phyloP scores from a whole-genome alignment of 2,113 vertebrate genomes.

The Emydocephalus ijimae region DNA sequence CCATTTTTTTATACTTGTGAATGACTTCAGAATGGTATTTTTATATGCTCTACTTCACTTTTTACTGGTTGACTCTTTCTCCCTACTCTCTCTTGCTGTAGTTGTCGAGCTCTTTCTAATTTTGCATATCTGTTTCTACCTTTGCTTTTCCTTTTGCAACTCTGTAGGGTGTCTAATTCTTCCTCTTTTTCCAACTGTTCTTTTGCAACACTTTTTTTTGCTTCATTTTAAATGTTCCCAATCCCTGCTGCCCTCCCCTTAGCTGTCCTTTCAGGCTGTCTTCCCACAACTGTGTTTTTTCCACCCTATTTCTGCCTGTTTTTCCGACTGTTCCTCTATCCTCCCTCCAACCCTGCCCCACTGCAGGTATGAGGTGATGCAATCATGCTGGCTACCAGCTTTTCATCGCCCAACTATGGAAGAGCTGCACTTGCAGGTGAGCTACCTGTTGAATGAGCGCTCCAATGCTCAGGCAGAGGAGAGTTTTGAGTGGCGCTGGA shows the following conservation, averaged over 20 bases:
- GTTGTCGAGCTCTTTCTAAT: background rate
- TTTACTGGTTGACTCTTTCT: background rate
- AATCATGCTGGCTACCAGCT: conserved; percentile 86
- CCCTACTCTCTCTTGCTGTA: background rate
- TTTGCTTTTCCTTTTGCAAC: background rate
- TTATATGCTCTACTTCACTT: background rate
- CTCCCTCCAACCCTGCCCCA: background rate
- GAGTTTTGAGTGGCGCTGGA: conserved; percentile 87
- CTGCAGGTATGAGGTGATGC: conserved; percentile 89
- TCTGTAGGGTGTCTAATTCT: background rate
- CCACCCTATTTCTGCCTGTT: conserved; percentile 17
- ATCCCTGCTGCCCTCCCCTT: background rate
- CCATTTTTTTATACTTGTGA: background rate
- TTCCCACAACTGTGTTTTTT: background rate
- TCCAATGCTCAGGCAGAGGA: conserved; percentile 69
- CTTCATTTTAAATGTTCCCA: background rate
- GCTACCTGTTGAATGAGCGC: conserved; percentile 77
- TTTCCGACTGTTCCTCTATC: conserved; percentile 29
- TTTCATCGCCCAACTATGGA: conserved; percentile 83
- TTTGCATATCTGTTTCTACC: too few relatives aligned
- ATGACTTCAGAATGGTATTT: background rate
- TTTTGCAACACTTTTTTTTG: background rate
- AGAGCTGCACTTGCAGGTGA: conserved; percentile 87
- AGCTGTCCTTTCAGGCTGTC: conserved; percentile 9
- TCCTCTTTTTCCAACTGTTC: background rate